A percentile compares a stretch with the other conserved stretches of the same genome.
Conservation (phyloP, 2,113 vertebrate genomes). For the Oryzias javanicus region DNA sequence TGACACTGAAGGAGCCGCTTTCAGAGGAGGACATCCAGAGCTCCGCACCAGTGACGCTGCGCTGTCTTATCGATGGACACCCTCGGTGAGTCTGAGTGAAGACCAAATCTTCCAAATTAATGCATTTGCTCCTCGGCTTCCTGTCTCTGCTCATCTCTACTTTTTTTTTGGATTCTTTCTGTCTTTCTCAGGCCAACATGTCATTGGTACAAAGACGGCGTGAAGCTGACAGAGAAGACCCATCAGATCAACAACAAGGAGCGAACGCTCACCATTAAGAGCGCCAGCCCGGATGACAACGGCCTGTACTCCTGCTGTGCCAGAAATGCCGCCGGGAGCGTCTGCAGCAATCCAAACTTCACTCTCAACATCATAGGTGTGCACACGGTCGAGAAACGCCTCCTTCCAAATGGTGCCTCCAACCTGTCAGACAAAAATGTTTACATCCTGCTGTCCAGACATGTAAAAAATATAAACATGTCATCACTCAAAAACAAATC, state of each 20-base stretch:
- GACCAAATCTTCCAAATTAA: conserved; percentile 16
- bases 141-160: neutral
- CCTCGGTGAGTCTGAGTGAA: conserved; percentile 85
- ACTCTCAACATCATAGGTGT: conserved; percentile 88
- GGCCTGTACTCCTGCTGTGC: conserved; percentile 93
- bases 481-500: too few relatives aligned
- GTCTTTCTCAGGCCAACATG: conserved; percentile 79
- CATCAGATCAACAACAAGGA: conserved; percentile 90
- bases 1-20: conserved; percentile 86
- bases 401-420: too few relatives aligned
- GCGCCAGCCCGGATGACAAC: conserved; percentile 81
- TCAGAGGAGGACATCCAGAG: conserved; percentile 86
- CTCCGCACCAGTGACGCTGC: conserved; percentile 82
- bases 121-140: conserved; percentile 8
- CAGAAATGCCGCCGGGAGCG: conserved; percentile 82
- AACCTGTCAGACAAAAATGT: too few relatives aligned
- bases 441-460: too few relatives aligned
- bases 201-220: conserved; percentile 90
- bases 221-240: conserved; percentile 75
- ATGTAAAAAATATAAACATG: too few relatives aligned
- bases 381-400: conserved; percentile 18
- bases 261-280: conserved; percentile 83
- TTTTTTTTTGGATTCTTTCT: neutral
- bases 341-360: conserved; percentile 91
- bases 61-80: conserved; percentile 93